Evolutionary conservation across 2,113 vertebrate species (phyloP), one percentile per base, ranked within the genome.

Genomic region (Protomyctophum bolini): DNA sequence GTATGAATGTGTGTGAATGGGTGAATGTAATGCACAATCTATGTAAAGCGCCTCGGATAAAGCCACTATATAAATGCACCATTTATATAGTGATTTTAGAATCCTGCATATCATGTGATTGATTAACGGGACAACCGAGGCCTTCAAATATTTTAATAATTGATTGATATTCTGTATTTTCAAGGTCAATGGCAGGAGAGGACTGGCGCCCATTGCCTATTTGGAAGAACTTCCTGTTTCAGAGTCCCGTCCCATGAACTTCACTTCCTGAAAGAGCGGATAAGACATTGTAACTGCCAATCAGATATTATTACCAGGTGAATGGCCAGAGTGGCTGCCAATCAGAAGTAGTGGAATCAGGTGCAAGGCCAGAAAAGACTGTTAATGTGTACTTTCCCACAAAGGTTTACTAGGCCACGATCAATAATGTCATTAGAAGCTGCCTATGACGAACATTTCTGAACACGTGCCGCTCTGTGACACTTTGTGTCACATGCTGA

Each of bases 401-500:
- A 54, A 71, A 63, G 41, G 48, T 64, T 7, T 59, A 72, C 45
- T 41, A 77, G 66, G 80, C 76, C 71, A 81, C 81, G 58, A 63
- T 76, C 29, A 55, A 58, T 71, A 54, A 33, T 28, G 45, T 45
- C 46, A 66, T 73, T 68, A 77, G 84, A 80, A 0, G 46, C 73
- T 77, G 76, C 67, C 63, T 48, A 57, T 76, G 61, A 76, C 58
- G 3, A 54, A 73, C 47, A 64, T 72, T 65, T 62, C 6, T 66
- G 9, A 55, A 63, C 28, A 50, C 21, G n/a, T 28, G n/a, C 59
- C 4, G 33, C n/a, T 45, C 45, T 21, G 21, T 1, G 21, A 21
- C 21, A 86, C 83, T 86, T 83, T 84, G 89, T 71, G 68, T 14
- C 58, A 81, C 58, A 62, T 55, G 48, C 48, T 0, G 59, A 73